A percentile compares a stretch with the other conserved stretches of the same genome.
These are phyloP conservation scores for Malurus cyaneus DNA, from an alignment of 2,113 vertebrate species.

Conservation along the genomic window DNA sequence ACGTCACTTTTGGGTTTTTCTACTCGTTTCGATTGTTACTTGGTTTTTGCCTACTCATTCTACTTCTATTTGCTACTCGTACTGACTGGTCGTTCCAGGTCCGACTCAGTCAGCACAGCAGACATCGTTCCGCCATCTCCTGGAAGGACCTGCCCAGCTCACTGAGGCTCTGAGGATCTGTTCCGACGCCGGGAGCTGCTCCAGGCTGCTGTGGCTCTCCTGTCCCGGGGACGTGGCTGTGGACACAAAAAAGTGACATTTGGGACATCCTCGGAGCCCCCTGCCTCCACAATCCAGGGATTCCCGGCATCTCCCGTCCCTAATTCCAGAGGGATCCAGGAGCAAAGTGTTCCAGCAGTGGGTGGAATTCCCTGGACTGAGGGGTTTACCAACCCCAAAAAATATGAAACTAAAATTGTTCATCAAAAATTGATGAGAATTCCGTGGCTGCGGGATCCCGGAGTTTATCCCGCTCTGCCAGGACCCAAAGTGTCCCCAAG, in stretches of 20 bases:
- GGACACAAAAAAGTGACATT: neutral
- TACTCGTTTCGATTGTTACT: too few relatives aligned
- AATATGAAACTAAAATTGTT: too few relatives aligned
- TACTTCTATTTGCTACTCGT: too few relatives aligned
- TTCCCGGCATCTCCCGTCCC: neutral
- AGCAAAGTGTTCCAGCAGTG: neutral
- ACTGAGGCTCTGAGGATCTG: constrained; percentile 92
- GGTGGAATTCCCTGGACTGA: neutral
- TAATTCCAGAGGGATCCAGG: too few relatives aligned
- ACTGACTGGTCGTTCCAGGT: too few relatives aligned
- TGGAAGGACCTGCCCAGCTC: constrained; percentile 94
- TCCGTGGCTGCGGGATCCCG: neutral
- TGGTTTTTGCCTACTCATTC: too few relatives aligned
- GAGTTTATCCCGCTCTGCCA: neutral
- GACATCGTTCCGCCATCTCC: constrained; percentile 93
- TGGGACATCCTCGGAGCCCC: neutral
- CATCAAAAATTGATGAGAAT: neutral
- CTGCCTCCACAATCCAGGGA: rapidly evolving
- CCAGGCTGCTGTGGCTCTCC: constrained; percentile 80
- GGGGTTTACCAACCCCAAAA: neutral
- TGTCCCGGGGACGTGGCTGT: constrained; percentile 80
- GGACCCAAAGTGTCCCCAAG: too few relatives aligned
- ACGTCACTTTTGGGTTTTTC: too few relatives aligned
- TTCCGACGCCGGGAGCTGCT: constrained; percentile 84
- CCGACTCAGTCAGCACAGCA: constrained; percentile 88